Evolutionary conservation across 2,113 vertebrate species (phyloP).

Genomic region (Melierax canorus): DNA sequence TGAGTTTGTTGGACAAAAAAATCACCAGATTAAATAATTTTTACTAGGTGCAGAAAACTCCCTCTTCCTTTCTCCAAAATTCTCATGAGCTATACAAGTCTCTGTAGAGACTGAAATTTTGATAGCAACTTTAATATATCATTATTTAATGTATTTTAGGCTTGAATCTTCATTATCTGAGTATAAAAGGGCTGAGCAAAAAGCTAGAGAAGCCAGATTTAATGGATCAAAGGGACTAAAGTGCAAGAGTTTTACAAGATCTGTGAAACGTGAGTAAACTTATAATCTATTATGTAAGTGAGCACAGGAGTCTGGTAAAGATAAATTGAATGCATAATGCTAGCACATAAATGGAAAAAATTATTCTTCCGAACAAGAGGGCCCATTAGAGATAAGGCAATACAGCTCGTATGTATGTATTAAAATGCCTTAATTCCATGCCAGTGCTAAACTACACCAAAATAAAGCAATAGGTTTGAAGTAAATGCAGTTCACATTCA

Average conservation of each 20-base stretch:
- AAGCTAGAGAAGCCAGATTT: background rate
- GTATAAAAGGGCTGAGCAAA: background rate
- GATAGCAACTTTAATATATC: background rate
- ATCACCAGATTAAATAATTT: background rate
- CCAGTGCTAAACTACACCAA: background rate
- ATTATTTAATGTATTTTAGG: background rate
- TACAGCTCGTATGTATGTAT: background rate
- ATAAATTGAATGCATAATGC: background rate
- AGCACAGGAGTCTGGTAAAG: background rate
- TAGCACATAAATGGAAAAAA: background rate
- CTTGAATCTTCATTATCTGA: background rate
- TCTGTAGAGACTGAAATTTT: background rate
- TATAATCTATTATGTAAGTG: background rate
- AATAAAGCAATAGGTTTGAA: background rate
- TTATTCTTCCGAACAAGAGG: background rate
- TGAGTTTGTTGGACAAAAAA: background rate
- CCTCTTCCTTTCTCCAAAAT: background rate
- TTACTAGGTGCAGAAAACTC: background rate
- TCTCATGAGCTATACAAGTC: background rate
- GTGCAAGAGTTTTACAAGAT: background rate
- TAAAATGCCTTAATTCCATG: background rate
- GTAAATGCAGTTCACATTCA: background rate
- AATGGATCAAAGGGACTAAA: background rate
- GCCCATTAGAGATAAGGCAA: background rate
- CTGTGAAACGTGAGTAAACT: background rate